These are phyloP conservation scores for Xanthorhoe designata DNA, from an alignment of 2,888 invertebrate genomes.

Conservation along the genomic window DNA sequence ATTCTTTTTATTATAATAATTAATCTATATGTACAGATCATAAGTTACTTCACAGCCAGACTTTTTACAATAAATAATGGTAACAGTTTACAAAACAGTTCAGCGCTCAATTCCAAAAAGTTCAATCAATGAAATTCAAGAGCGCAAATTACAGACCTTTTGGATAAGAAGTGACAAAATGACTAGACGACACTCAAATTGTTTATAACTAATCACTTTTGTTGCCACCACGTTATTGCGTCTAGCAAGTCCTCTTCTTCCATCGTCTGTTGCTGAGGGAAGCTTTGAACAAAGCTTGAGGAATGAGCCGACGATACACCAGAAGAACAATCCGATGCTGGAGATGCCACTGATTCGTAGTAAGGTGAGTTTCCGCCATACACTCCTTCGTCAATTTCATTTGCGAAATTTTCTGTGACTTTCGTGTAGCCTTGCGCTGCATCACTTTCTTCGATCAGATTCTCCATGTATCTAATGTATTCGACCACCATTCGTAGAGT, in stretches of 20 bases:
- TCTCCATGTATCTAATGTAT: slow-evolving; percentile 93
- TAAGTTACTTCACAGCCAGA: slow-evolving; percentile 42
- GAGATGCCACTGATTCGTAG: slow-evolving; percentile 86
- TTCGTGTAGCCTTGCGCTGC: slow-evolving; percentile 70
- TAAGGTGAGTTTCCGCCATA: slow-evolving; percentile 72
- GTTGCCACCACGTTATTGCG: slow-evolving; percentile 93
- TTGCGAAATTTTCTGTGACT: slow-evolving; percentile 40
- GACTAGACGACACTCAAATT: slow-evolving; percentile 58
- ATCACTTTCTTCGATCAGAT: slow-evolving; percentile 90
- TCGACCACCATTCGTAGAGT: slow-evolving; percentile 95
- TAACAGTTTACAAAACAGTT: slow-evolving; percentile 29
- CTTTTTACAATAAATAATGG: slow-evolving; percentile 34
- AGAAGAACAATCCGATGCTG: slow-evolving; percentile 88
- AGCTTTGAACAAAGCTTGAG: slow-evolving; percentile 54
- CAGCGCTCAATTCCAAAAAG: background rate
- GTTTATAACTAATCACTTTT: slow-evolving; percentile 69
- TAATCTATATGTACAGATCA: slow-evolving; percentile 33
- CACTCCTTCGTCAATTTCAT: slow-evolving; percentile 73
- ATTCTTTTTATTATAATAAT: slow-evolving; percentile 9
- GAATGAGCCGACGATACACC: slow-evolving; percentile 79
- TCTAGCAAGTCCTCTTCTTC: slow-evolving; percentile 94
- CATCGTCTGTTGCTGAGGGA: slow-evolving; percentile 81
- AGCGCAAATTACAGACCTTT: background rate
- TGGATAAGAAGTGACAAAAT: slow-evolving; percentile 32
- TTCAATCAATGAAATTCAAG: background rate